Conservation (phyloP, 2,113 vertebrate genomes). For the Heterocephalus glaber region DNA sequence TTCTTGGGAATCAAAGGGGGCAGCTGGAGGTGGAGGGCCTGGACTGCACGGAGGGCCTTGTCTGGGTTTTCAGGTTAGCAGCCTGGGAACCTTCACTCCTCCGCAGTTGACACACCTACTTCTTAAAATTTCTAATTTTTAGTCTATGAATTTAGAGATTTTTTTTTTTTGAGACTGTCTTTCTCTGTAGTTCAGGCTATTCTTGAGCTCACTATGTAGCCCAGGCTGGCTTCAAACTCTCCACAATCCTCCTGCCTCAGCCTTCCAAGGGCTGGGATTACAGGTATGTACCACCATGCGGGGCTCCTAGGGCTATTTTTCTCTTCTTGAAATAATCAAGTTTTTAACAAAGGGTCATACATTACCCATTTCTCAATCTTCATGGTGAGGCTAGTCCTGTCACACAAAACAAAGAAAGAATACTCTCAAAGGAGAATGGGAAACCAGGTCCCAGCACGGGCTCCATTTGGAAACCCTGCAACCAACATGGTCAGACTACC, state of each 20-base stretch:
- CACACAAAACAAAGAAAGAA: background rate
- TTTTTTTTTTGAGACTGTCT: too few relatives aligned
- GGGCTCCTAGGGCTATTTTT: too few relatives aligned
- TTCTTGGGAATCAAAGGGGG: slow-evolving; percentile 7
- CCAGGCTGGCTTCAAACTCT: too few relatives aligned
- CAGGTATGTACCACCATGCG: too few relatives aligned
- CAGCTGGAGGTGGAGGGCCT: background rate
- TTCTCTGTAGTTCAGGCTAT: too few relatives aligned
- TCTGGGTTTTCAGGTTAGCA: background rate
- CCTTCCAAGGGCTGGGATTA: too few relatives aligned
- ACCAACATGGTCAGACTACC: accelerated
- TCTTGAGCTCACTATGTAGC: too few relatives aligned
- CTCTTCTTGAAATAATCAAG: background rate
- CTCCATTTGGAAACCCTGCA: background rate
- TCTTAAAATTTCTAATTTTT: background rate
- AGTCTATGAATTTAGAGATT: background rate
- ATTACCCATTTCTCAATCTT: background rate
- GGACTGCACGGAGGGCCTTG: background rate
- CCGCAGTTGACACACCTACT: accelerated
- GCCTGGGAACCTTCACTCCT: background rate
- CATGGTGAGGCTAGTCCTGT: background rate
- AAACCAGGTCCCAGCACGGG: background rate
- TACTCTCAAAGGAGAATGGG: background rate
- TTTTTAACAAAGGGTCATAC: background rate
- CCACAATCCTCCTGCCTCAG: too few relatives aligned